Percentiles rank a stretch among this genome's conserved stretches.
Conservation (phyloP, 2,797 vertebrate genomes). For the Enteromius argenteus region DNA sequence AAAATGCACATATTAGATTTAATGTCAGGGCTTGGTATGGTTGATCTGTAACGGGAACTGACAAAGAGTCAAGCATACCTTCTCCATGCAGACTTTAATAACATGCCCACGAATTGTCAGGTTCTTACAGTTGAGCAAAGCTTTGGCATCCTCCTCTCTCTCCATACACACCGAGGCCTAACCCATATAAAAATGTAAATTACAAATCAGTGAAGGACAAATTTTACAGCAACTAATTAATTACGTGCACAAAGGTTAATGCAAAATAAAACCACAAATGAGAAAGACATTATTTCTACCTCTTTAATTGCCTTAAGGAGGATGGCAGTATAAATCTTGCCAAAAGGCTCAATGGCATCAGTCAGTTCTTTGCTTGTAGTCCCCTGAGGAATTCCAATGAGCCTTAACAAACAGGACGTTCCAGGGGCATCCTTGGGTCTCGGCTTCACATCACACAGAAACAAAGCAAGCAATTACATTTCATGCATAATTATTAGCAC, state of each 20-base stretch:
- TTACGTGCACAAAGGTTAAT: background rate
- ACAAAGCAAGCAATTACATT: background rate
- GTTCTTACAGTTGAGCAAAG: constrained; percentile 74
- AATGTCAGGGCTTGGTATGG: background rate
- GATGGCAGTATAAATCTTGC: constrained; percentile 83
- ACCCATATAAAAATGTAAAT: background rate
- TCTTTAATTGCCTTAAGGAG: constrained; percentile 75
- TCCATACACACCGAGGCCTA: constrained; percentile 87
- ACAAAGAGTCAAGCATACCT: constrained; percentile 56
- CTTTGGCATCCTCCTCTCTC: constrained; percentile 81
- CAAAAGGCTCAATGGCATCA: constrained; percentile 79
- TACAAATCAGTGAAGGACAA: background rate
- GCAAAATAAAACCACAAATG: background rate
- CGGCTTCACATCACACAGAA: constrained; percentile 21
- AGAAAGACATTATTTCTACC: constrained; percentile 36
- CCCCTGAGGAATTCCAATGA: constrained; percentile 60
- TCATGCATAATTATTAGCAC: background rate
- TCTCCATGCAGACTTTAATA: constrained; percentile 70
- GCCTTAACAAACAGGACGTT: constrained; percentile 49
- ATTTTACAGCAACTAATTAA: background rate
- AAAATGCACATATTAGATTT: background rate
- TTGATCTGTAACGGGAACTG: background rate
- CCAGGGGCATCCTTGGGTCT: constrained; percentile 54
- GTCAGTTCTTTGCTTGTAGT: constrained; percentile 79
- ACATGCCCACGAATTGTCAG: constrained; percentile 72